Evolutionary conservation across 2,888 invertebrate species (phyloP).

Genomic region (Bedellia somnulentella): DNA sequence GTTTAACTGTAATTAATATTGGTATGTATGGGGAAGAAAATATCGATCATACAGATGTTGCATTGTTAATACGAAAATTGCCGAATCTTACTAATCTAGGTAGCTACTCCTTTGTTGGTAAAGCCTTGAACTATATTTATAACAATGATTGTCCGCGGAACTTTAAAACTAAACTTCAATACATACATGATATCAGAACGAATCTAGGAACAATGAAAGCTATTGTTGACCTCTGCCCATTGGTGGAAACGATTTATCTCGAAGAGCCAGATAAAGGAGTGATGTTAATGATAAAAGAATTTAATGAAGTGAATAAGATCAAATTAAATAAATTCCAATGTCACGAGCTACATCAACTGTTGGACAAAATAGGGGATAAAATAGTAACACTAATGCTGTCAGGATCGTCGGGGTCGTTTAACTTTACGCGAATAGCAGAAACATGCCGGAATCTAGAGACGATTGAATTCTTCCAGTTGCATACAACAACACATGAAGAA

Average conservation of each 20-base stretch:
- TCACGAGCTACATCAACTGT: slow-evolving; percentile 60
- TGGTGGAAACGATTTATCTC: slow-evolving; percentile 65
- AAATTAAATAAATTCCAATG: slow-evolving; percentile 66
- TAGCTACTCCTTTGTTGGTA: slow-evolving; percentile 70
- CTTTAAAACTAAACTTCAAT: slow-evolving; percentile 66
- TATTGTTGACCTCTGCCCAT: slow-evolving; percentile 63
- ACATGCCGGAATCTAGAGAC: slow-evolving; percentile 62
- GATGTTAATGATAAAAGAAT: slow-evolving; percentile 45
- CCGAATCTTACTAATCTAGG: slow-evolving; percentile 67
- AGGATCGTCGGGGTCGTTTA: slow-evolving; percentile 58
- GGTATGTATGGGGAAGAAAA: slow-evolving; percentile 72
- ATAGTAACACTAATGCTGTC: slow-evolving; percentile 61
- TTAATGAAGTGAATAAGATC: slow-evolving; percentile 52
- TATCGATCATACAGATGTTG: slow-evolving; percentile 67
- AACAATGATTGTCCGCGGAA: slow-evolving; percentile 53
- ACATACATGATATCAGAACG: slow-evolving; percentile 68
- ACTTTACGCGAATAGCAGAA: slow-evolving; percentile 61
- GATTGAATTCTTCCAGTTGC: slow-evolving; percentile 69
- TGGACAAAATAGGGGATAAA: slow-evolving; percentile 57
- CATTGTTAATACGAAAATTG: slow-evolving; percentile 63
- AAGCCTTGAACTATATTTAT: slow-evolving; percentile 58
- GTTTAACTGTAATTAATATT: slow-evolving; percentile 65
- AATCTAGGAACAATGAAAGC: slow-evolving; percentile 61
- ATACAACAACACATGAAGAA: slow-evolving; percentile 58
- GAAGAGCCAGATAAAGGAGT: slow-evolving; percentile 64